Evolutionary conservation across 1,140 invertebrate genomes (phyloP).

Genomic region (Lepidurus couesii): DNA sequence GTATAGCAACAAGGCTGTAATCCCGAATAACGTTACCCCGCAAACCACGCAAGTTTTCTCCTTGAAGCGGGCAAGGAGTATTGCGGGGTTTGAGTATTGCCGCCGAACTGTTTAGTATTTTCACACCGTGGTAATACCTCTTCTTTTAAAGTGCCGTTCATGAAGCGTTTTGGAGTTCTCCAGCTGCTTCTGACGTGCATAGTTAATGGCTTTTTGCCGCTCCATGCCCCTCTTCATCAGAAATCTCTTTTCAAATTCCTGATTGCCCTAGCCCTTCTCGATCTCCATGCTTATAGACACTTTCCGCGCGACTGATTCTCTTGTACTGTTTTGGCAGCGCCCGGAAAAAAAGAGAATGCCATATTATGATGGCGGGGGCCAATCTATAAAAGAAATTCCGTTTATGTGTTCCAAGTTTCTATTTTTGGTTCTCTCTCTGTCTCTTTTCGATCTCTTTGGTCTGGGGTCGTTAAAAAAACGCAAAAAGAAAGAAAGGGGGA

Average conservation of each 20-base stretch:
- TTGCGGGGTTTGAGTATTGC: background rate
- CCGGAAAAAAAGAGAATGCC: background rate
- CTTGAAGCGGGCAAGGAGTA: background rate
- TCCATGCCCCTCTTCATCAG: constrained; percentile 2
- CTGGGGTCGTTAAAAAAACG: background rate
- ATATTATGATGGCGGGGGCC: constrained; percentile 13
- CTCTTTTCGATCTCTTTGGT: background rate
- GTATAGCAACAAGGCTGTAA: no score
- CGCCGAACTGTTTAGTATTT: background rate
- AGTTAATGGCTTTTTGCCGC: constrained; percentile 19
- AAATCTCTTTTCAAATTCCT: constrained; percentile 19
- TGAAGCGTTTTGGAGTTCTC: constrained; percentile 13
- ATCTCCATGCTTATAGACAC: constrained; percentile 22
- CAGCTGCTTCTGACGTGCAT: constrained; percentile 8
- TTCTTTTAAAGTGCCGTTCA: constrained; percentile 4
- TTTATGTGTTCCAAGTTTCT: background rate
- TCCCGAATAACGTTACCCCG: no score
- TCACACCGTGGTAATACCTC: background rate
- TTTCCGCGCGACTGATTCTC: background rate
- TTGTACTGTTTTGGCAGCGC: constrained; percentile 14
- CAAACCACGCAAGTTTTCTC: no score
- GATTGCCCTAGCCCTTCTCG: constrained; percentile 11
- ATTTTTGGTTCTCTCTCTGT: background rate
- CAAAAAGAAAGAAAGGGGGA: constrained; percentile 3
- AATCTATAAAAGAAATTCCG: constrained; percentile 20